These are phyloP conservation scores for Atractosteus spatula DNA, from an alignment of 2,113 vertebrate genomes.

Conservation along the genomic window DNA sequence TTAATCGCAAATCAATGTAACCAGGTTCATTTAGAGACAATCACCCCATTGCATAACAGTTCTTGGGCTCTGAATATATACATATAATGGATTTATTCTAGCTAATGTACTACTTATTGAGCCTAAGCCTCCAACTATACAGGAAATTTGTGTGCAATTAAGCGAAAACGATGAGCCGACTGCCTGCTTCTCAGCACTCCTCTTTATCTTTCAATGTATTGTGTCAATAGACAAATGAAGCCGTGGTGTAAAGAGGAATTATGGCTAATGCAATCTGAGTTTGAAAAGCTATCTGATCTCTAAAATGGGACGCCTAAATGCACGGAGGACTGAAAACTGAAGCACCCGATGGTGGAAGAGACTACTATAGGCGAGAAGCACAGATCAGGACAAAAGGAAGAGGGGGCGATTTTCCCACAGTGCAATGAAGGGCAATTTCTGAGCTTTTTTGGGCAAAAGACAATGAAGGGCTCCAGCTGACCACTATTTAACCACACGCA, in stretches of 20 bases:
- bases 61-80: slow-evolving; percentile 60
- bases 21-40: slow-evolving; percentile 64
- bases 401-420: no score
- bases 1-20: slow-evolving; percentile 71
- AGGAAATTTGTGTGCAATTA: slow-evolving; percentile 67
- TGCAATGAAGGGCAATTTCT: no score
- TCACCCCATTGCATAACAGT: slow-evolving; percentile 54
- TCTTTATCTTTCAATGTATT: slow-evolving; percentile 53
- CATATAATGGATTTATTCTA: slow-evolving; percentile 66
- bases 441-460: no score
- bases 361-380: background rate
- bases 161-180: slow-evolving; percentile 60
- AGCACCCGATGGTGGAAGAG: background rate
- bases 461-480: no score
- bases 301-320: slow-evolving; percentile 44
- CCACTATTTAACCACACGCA: no score
- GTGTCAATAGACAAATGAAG: slow-evolving; percentile 65
- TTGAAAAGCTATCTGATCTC: slow-evolving; percentile 25
- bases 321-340: background rate
- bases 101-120: slow-evolving; percentile 57
- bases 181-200: slow-evolving; percentile 62
- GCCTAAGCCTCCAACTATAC: slow-evolving; percentile 46
- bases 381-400: no score
- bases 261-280: slow-evolving; percentile 58
- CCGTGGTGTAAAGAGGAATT: slow-evolving; percentile 64